Evolutionary conservation across 2,113 vertebrate genomes (phyloP).

Genomic region (Odocoileus virginianus): DNA sequence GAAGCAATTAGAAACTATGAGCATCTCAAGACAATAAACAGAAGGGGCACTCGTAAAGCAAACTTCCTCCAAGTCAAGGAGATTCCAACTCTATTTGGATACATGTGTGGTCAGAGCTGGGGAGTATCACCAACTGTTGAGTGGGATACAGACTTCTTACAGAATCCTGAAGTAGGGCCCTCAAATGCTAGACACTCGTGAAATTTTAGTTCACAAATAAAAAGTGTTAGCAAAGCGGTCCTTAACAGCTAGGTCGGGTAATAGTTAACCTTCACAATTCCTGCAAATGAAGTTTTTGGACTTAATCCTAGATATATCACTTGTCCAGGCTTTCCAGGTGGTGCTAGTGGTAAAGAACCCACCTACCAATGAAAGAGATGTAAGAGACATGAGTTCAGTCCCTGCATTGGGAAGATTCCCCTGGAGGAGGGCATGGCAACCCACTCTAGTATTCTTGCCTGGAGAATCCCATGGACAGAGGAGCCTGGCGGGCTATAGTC

Average conservation of each 20-base stretch:
- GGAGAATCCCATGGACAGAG: neutral
- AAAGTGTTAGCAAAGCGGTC: neutral
- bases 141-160: neutral
- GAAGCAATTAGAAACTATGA: neutral
- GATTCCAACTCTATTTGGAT: accelerated
- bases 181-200: neutral
- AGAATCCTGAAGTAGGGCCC: neutral
- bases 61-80: too few relatives aligned
- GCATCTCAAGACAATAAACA: neutral
- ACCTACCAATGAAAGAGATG: neutral
- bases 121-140: accelerated
- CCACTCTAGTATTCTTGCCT: neutral
- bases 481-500: neutral
- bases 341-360: neutral
- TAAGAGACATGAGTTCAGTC: neutral
- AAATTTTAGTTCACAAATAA: neutral
- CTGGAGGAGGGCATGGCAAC: neutral
- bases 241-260: neutral
- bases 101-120: accelerated
- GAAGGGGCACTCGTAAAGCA: neutral
- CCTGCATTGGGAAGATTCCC: neutral
- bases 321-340: neutral
- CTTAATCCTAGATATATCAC: neutral
- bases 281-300: neutral
- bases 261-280: neutral